Base-by-base conservation (phyloP, 2,888 invertebrate species). In the Biston betularia region DNA sequence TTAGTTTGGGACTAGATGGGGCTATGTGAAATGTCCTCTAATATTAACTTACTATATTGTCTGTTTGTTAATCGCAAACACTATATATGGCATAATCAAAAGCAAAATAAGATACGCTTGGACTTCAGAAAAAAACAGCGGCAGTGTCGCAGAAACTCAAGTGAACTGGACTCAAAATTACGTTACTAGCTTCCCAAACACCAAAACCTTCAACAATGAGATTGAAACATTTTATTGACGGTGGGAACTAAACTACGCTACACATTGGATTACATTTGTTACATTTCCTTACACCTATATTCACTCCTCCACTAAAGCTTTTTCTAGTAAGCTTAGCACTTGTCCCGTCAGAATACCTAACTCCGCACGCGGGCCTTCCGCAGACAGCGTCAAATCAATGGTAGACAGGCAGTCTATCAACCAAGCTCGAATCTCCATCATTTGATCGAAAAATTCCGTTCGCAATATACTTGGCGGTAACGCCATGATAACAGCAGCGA, bases 351-450 rank as follows among this genome's bases (percentile, higher is more conserved):
- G 90, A 4, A 94, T 82, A 0, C 95, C 94, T 67, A 96, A 95
- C 61, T 96, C 96, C 0, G 94, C 91, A 76, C 96, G 95, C 0
- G 95, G 89, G 66, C 97, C 97, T 0, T 95, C 86, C 4, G 85
- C 68, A 4, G 75, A 77, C 79, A 86, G 95, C 1, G 93, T 94
- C 40, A 95, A 76, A 3, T 95, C 90, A 0, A 92, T 69, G 6
- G 92, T 94, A 38, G 93, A 92, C 15, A 95, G 77, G 62, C 95
- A 88, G 55, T 96, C 95, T 2, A 90, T 84, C 45, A 97, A 82
- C 97, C 97, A 97, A 38, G 94, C 83, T 55, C 95, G 90, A 53
- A 96, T 89, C 75, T 97, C 97, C 53, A 95, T 79, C 61, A 97
- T 83, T 1, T 95, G 93, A 10, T 95, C 94, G 6, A 94, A 89